Conservation (phyloP, 2,113 vertebrate species). For the Clupea harengus region DNA sequence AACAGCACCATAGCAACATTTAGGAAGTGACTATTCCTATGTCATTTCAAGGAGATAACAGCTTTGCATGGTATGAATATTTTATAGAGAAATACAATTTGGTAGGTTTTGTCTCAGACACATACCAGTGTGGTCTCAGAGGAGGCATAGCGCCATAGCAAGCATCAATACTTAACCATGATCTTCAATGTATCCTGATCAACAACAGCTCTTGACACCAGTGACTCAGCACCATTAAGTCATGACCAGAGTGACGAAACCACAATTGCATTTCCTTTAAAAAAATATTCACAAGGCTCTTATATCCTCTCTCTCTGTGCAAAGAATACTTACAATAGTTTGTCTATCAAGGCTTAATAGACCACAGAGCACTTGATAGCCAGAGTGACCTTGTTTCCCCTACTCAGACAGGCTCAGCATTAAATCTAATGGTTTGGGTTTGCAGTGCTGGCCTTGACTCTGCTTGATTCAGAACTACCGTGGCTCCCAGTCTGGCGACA, state of each 20-base stretch:
- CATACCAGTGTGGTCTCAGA: neutral
- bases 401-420: conserved; percentile 6
- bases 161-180: neutral
- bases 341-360: neutral
- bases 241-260: neutral
- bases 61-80: neutral
- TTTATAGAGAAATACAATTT: conserved; percentile 1
- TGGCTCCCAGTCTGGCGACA: neutral
- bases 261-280: neutral
- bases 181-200: neutral
- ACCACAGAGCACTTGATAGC: conserved; percentile 9
- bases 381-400: conserved; percentile 7
- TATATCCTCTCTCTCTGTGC: neutral
- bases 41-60: neutral
- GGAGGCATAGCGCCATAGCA: neutral
- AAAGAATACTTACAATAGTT: conserved; percentile 27
- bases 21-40: neutral
- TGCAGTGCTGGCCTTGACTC: conserved; percentile 31
- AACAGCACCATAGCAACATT: neutral
- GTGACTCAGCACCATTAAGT: neutral
- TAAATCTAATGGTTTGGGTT: conserved; percentile 46
- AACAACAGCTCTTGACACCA: neutral
- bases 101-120: neutral
- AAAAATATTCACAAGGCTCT: conserved; percentile 12
- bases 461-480: conserved; percentile 34